Evolutionary conservation across 1,140 invertebrate genomes (phyloP).

Genomic region (Drosophila triauraria): DNA sequence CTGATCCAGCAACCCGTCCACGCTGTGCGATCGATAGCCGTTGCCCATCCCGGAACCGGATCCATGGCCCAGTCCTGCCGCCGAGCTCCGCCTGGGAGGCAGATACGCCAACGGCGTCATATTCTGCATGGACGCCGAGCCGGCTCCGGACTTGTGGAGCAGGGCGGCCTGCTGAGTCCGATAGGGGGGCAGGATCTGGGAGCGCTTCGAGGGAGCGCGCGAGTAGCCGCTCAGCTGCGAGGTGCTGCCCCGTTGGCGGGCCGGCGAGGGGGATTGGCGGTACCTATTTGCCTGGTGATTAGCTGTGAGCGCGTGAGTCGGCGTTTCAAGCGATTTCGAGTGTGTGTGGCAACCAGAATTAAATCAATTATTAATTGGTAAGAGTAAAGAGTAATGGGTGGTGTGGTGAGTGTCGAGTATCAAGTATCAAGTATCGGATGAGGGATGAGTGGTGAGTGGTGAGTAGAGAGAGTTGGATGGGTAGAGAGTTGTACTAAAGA

Average conservation of each 20-base stretch:
- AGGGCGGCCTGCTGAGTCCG: slow-evolving; percentile 74
- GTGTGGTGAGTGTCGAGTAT: slow-evolving; percentile 35
- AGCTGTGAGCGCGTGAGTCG: slow-evolving; percentile 80
- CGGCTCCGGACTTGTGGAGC: slow-evolving; percentile 61
- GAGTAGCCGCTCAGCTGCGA: slow-evolving; percentile 85
- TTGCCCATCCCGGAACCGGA: slow-evolving; percentile 55
- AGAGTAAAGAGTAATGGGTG: slow-evolving; percentile 49
- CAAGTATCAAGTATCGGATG: slow-evolving; percentile 3
- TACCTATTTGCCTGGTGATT: slow-evolving; percentile 85
- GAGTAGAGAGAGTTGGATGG: slow-evolving; percentile 7
- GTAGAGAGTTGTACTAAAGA: slow-evolving; percentile 38
- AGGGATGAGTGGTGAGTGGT: slow-evolving; percentile 18
- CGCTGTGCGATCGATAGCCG: slow-evolving; percentile 80
- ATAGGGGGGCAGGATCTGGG: slow-evolving; percentile 73
- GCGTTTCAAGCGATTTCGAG: slow-evolving; percentile 76
- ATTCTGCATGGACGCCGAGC: slow-evolving; percentile 78
- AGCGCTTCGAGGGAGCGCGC: slow-evolving; percentile 57
- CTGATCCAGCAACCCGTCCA: slow-evolving; percentile 80
- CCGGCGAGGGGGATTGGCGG: slow-evolving; percentile 88
- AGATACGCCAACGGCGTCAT: slow-evolving; percentile 66
- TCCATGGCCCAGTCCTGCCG: slow-evolving; percentile 65
- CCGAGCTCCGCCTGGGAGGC: slow-evolving; percentile 68
- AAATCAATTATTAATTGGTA: slow-evolving; percentile 69
- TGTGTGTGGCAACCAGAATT: slow-evolving; percentile 77
- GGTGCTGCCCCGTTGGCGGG: slow-evolving; percentile 86